Conservation (phyloP, 2,888 invertebrate species). For the Lepidochrysops patricia region DNA sequence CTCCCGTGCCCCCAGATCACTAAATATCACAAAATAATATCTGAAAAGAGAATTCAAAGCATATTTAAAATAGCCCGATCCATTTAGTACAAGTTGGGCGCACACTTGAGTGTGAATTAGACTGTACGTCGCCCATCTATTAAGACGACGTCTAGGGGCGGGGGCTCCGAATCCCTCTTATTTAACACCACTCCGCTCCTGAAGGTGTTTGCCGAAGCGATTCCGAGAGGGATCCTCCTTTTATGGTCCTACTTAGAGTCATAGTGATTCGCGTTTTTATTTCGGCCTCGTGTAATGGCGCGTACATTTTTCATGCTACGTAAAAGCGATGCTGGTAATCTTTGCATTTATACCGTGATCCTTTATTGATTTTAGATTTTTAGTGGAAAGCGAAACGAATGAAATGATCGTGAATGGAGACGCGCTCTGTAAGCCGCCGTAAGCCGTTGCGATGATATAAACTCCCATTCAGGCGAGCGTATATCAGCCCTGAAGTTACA, state of each 20-base stretch:
- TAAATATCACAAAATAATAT: too few relatives aligned
- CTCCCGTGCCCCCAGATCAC: too few relatives aligned
- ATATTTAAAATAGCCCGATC: constrained; percentile 10
- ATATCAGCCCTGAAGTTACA: constrained; percentile 51
- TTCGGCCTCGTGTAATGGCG: constrained; percentile 66
- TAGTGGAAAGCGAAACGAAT: constrained; percentile 71
- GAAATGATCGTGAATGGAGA: constrained; percentile 69
- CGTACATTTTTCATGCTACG: constrained; percentile 69
- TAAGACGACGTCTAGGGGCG: constrained; percentile 38
- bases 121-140: constrained; percentile 47
- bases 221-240: constrained; percentile 64
- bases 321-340: constrained; percentile 67
- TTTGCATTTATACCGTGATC: constrained; percentile 73
- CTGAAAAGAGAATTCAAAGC: background rate
- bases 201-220: constrained; percentile 74
- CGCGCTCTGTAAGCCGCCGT: constrained; percentile 65
- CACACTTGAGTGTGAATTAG: constrained; percentile 41
- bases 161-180: constrained; percentile 67
- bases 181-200: constrained; percentile 70
- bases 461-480: constrained; percentile 57
- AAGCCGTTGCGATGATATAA: constrained; percentile 68
- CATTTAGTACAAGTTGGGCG: constrained; percentile 39
- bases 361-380: constrained; percentile 75
- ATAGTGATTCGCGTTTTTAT: constrained; percentile 75
- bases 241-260: constrained; percentile 68